phyloP scores from a whole-genome alignment of 64 coral and sea anemone species.

The Dendrophyllia cribrosa region DNA sequence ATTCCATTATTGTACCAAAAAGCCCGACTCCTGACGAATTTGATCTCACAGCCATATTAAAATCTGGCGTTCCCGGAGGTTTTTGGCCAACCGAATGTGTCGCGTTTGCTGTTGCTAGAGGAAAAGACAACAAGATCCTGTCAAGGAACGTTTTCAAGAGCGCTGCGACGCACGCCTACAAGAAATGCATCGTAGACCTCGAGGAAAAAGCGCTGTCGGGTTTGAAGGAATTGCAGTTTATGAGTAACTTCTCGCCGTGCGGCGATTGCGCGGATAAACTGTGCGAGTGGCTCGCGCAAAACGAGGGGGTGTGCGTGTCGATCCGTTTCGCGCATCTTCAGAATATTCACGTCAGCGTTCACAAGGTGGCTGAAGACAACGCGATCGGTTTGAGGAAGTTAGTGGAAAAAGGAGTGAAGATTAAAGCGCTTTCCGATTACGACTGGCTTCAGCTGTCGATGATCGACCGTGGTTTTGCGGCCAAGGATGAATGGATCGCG shows the following conservation, averaged over 20 bases:
- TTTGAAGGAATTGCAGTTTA: background rate
- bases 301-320: constrained; percentile 25
- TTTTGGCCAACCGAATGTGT: constrained; percentile 37
- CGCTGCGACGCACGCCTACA: background rate
- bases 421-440: constrained; percentile 25
- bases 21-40: constrained; percentile 44
- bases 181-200: background rate
- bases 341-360: constrained; percentile 34
- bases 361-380: constrained; percentile 38
- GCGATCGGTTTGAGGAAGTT: constrained; percentile 35
- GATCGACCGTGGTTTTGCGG: constrained; percentile 54
- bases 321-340: constrained; percentile 56
- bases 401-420: constrained; percentile 6
- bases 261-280: constrained; percentile 11
- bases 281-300: constrained; percentile 47
- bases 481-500: constrained; percentile 55
- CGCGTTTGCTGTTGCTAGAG: constrained; percentile 10
- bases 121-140: constrained; percentile 25
- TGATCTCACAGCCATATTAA: constrained; percentile 24
- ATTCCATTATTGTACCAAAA: background rate
- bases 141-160: constrained; percentile 43
- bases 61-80: constrained; percentile 42
- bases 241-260: constrained; percentile 42
- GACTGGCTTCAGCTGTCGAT: constrained; percentile 55
- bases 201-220: background rate